These are phyloP conservation scores for Pagetopsis macropterus DNA, from an alignment of 2,797 vertebrate genomes.

Conservation along the genomic window DNA sequence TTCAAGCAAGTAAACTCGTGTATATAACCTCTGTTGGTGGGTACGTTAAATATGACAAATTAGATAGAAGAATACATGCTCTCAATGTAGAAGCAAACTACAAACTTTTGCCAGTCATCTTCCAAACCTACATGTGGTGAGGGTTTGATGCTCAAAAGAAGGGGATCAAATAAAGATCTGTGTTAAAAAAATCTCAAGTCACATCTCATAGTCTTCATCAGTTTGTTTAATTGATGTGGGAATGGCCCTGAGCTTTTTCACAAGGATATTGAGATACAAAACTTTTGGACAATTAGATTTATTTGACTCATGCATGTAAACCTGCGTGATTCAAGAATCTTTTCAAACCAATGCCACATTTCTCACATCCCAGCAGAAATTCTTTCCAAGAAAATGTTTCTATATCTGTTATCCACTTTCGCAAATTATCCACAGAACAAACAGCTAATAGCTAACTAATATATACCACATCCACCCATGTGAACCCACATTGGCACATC, in stretches of 20 bases:
- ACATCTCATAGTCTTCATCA: no score
- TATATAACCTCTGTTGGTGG: no score
- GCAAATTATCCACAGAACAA: background rate
- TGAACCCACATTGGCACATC: conserved; percentile 18
- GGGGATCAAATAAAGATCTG: background rate
- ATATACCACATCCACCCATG: background rate
- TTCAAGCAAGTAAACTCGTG: no score
- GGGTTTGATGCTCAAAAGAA: no score
- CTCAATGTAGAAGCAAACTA: background rate
- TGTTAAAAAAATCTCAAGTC: background rate
- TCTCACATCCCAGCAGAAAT: background rate
- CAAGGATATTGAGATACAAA: no score
- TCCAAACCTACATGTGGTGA: no score
- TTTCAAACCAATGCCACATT: background rate
- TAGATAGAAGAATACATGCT: no score
- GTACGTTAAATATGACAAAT: no score
- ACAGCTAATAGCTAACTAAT: conserved; percentile 19
- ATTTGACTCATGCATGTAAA: no score
- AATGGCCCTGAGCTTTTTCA: no score
- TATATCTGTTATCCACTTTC: background rate
- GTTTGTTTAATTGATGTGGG: no score
- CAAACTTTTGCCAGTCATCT: background rate
- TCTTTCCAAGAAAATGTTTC: background rate
- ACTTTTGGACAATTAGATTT: background rate
- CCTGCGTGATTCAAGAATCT: no score